Evolutionary conservation across 2,797 vertebrate genomes (phyloP).

Genomic region (Mus minutoides): DNA sequence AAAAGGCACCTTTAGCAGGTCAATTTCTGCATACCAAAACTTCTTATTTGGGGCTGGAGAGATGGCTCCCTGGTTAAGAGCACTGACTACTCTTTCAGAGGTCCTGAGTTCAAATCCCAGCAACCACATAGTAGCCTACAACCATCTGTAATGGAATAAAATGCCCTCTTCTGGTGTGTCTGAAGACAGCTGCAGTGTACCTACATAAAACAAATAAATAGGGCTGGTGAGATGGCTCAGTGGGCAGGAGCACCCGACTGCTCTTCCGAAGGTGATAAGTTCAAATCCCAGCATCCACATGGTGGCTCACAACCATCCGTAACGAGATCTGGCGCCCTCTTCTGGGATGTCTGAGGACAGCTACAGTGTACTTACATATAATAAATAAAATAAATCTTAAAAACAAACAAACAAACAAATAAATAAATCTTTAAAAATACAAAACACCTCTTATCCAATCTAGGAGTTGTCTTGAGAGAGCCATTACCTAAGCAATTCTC

Average conservation of each 20-base stretch:
- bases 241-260: too few relatives aligned
- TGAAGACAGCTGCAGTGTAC: not conserved
- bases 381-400: too few relatives aligned
- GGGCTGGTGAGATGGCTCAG: too few relatives aligned
- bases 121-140: too few relatives aligned
- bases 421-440: not conserved
- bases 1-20: not conserved
- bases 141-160: too few relatives aligned
- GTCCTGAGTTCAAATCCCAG: not conserved
- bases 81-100: not conserved
- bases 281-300: too few relatives aligned
- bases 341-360: not conserved
- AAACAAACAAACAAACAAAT: not conserved
- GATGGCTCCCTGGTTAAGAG: not conserved
- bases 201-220: not conserved
- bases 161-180: not conserved
- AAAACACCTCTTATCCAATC: not conserved
- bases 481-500: not conserved
- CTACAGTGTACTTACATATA: not conserved
- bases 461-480: not conserved
- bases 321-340: too few relatives aligned
- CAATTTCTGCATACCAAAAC: not conserved
- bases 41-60: not conserved
- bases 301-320: too few relatives aligned
- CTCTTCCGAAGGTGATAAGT: too few relatives aligned